Evolutionary conservation across 2,113 vertebrate species (phyloP).

Genomic region (Fulica atra): DNA sequence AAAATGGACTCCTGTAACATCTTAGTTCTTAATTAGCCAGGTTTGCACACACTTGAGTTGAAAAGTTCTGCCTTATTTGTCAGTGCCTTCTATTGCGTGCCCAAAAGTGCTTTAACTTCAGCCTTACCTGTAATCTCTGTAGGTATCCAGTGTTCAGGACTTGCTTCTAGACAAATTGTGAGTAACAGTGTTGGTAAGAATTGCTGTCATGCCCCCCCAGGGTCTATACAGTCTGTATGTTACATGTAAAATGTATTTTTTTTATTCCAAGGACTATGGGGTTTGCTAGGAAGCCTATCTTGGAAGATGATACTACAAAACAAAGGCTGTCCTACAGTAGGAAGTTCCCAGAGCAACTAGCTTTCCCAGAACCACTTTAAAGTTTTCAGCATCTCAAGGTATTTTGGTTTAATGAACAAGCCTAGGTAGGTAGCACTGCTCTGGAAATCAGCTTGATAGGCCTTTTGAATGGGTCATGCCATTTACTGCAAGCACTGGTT

Average conservation of each 20-base stretch:
- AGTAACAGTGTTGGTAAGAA: not conserved
- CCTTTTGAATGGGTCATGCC: not conserved
- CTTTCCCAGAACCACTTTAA: not conserved
- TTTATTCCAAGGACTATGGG: not conserved
- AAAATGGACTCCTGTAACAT: not conserved
- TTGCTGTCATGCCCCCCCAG: not conserved
- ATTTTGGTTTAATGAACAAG: not conserved
- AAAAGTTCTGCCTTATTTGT: not conserved
- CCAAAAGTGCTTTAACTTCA: not conserved
- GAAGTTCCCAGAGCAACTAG: not conserved
- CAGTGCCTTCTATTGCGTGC: rapidly evolving
- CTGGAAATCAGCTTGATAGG: not conserved
- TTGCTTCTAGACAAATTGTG: not conserved
- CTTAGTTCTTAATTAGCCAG: not conserved
- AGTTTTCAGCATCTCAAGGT: not conserved
- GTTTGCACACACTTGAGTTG: not conserved
- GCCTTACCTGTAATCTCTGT: rapidly evolving
- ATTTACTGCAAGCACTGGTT: not conserved
- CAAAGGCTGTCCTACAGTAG: not conserved
- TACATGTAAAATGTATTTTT: not conserved
- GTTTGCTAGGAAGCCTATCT: not conserved
- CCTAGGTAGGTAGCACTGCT: not conserved
- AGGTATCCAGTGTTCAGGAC: not conserved
- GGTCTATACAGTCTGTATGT: not conserved
- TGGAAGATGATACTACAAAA: not conserved